Percentiles rank a stretch among this genome's conserved stretches.
Conservation (phyloP, 2,888 invertebrate species). For the Endotricha flammealis region DNA sequence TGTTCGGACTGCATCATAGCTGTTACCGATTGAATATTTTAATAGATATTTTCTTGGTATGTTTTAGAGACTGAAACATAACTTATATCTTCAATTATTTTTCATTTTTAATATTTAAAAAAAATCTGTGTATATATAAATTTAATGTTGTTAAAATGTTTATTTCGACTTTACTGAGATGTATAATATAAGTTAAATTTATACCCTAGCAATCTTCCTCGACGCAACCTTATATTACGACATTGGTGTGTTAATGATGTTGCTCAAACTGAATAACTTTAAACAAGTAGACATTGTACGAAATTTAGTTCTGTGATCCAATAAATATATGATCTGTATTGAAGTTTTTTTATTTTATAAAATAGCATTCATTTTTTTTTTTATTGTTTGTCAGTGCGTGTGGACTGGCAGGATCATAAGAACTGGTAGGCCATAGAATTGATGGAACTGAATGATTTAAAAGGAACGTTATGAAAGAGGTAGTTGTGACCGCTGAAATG, state of each 20-base stretch:
- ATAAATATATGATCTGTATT: slow-evolving; percentile 57
- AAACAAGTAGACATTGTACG: slow-evolving; percentile 63
- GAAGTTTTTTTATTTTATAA: slow-evolving; percentile 25
- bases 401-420: too few species aligned
- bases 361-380: too few species aligned
- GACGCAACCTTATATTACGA: slow-evolving; percentile 32
- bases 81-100: background rate
- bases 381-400: too few species aligned
- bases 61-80: slow-evolving; percentile 16
- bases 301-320: slow-evolving; percentile 73
- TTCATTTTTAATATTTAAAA: background rate
- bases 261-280: slow-evolving; percentile 71
- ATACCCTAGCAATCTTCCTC: slow-evolving; percentile 23
- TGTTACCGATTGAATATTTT: slow-evolving; percentile 4
- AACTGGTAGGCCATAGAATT: too few species aligned
- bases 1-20: background rate
- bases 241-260: slow-evolving; percentile 60
- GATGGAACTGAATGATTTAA: too few species aligned
- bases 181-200: too few species aligned
- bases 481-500: too few species aligned
- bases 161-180: background rate
- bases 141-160: background rate
- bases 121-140: background rate
- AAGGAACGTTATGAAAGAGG: too few species aligned
- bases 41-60: slow-evolving; percentile 5